Conservation (phyloP, 2,888 invertebrate species). For the Mythimna pallens region DNA sequence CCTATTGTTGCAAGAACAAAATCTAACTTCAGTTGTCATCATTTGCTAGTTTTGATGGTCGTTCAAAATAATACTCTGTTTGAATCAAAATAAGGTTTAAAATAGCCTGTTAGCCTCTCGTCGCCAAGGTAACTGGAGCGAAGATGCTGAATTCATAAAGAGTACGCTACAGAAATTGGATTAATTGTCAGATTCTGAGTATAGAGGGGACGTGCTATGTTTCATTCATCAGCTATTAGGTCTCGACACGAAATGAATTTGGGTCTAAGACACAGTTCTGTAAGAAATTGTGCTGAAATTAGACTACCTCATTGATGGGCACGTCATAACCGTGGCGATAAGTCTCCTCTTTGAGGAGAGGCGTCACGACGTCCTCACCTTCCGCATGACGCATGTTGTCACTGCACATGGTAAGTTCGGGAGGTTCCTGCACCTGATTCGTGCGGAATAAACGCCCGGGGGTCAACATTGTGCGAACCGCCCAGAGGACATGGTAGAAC, state of each 20-base stretch:
- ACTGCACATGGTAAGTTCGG: too few relatives aligned
- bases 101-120: constrained; percentile 8
- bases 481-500: too few relatives aligned
- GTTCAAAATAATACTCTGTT: constrained; percentile 5
- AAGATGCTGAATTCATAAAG: constrained; percentile 53
- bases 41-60: background rate
- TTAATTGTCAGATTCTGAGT: constrained; percentile 17
- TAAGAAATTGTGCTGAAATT: background rate
- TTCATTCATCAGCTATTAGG: constrained; percentile 16
- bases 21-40: constrained; percentile 24
- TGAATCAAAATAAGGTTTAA: background rate
- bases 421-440: too few relatives aligned
- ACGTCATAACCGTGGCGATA: too few relatives aligned
- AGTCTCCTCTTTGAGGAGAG: too few relatives aligned
- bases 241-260: background rate
- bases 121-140: constrained; percentile 71
- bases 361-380: too few relatives aligned
- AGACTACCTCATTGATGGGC: too few relatives aligned
- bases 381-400: too few relatives aligned
- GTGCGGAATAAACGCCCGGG: too few relatives aligned
- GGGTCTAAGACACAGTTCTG: background rate
- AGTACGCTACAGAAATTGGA: constrained; percentile 35
- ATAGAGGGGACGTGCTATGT: constrained; percentile 1
- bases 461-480: too few relatives aligned
- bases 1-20: background rate